Base-by-base conservation (phyloP, 1,140 invertebrate genomes). In the Drosophila nebulosa region DNA sequence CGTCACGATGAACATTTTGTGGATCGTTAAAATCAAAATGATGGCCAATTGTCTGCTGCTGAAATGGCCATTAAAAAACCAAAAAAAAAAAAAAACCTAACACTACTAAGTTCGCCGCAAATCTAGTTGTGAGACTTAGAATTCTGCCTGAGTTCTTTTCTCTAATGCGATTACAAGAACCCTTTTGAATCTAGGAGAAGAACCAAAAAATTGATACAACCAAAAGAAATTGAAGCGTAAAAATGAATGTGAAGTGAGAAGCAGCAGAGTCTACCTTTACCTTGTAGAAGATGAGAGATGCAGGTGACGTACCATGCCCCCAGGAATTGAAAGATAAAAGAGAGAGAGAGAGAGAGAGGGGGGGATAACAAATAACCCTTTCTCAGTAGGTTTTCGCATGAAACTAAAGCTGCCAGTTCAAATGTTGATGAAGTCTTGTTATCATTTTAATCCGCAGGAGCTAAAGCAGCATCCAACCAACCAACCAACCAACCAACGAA, bases 381-480 rank as follows among this genome's bases (percentile, higher is more conserved):
- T 24, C 27, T 30, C 10, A 6, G 27, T 30, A 30, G 10, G 27
- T 42, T 1, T 12, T 77, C 53, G 60, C 27, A 52, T 63, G 14
- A 64, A 78, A 42, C 52, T 7, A 67, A 79, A 78, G 65, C 57
- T 55, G 57, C 24, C 26, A 64, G 42, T 18, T 55, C 64, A 24
- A 57, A 42, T 32, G 39, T 22, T 14, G 56, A 61, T 21, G 24
- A 78, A 80, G 69, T 69, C 79, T 84, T 75, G 78, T 89, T 89
- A 89, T 89, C 85, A 89, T 72, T 89, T 89, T 84, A 84, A 89
- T 80, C 85, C 85, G 60, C 64, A 78, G 71, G 24, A 63, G 65
- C 55, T 51, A n/a, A 21, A 42, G 39, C 55, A 74, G 50, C 52
- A 51, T 30, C 14, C 39, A 16, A 14, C 39, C 21, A 60, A 56